Base-by-base conservation (phyloP, 2,113 vertebrate genomes). In the Vireo altiloquus region DNA sequence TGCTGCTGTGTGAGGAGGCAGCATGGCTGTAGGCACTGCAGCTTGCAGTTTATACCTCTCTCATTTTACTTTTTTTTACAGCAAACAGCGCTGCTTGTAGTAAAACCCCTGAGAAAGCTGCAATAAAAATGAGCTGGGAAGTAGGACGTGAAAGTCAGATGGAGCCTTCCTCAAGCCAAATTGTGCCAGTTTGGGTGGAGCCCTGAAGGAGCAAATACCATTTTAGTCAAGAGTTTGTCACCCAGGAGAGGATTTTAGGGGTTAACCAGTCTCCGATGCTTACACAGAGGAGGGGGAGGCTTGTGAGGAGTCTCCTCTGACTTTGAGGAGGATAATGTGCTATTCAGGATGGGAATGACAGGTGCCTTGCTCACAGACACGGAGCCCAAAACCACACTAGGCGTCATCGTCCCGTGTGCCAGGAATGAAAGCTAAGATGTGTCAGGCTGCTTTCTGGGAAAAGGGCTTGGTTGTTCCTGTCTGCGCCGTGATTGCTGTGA, bases 391-490 rank as follows among this genome's bases (percentile, higher is more conserved):
- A n/a, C 78, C 78, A 14, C 0, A 3, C 37, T 25, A 25, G 47
- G 70, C 7, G 3, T 85, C 70, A 53, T 65, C 42, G 10, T 56
- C 5, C 19, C 0, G 11, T 31, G 86, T 91, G 83, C 92, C 87
- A 86, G 90, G 50, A 90, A 66, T 77, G 75, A 88, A 79, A 65
- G 39, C 79, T 47, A 59, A 91, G 79, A 79, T 23, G 77, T 64
- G 64, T 92, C 79, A 74, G 63, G 63, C 79, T 77, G 40, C 72
- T 93, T 96, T 94, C 96, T 64, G 88, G 79, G 93, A 93, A 96
- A 13, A 89, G 80, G 82, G 68, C 69, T 94, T 68, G 65, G 76
- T 78, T 1, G 0, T 87, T 95, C 80, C 86, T 0, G 20, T 40
- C 69, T 88, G 80, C 3, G 3, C 63, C 6, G 33, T 25, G 63